A percentile compares a stretch with the other conserved stretches of the same genome.
Conservation (phyloP, 2,113 vertebrate species). For the Myrmecobius fasciatus region DNA sequence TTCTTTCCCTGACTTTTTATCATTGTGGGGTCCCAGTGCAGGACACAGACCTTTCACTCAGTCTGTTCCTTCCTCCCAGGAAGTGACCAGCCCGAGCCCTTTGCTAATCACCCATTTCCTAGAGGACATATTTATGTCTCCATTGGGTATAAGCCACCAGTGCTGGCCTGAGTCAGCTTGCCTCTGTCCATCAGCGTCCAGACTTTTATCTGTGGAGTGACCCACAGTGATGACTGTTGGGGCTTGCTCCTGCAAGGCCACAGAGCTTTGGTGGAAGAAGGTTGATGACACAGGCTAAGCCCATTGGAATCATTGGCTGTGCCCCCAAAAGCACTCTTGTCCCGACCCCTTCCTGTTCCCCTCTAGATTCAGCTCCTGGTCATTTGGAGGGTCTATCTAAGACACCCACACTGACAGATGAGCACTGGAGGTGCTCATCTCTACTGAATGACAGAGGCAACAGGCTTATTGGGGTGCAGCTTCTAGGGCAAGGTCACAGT, state of each 20-base stretch:
- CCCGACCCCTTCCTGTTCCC: background rate
- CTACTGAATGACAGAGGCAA: background rate
- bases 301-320: background rate
- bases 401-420: background rate
- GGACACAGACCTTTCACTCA: background rate
- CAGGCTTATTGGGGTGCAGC: background rate
- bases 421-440: background rate
- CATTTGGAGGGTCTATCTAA: background rate
- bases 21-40: background rate
- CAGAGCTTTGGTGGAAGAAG: background rate
- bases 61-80: background rate
- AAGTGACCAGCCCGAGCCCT: background rate
- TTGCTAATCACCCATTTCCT: background rate
- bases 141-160: background rate
- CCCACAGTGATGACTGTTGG: background rate
- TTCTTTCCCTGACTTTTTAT: background rate
- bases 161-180: background rate
- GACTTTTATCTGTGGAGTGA: background rate
- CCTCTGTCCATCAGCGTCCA: background rate
- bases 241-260: background rate
- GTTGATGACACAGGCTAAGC: accelerated
- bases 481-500: too few species aligned
- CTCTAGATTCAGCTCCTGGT: background rate
- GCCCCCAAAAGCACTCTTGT: background rate
- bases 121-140: background rate